Conservation (phyloP, 37 sponge, comb jelly and placozoan genomes). For the Aplysina aerophoba region DNA sequence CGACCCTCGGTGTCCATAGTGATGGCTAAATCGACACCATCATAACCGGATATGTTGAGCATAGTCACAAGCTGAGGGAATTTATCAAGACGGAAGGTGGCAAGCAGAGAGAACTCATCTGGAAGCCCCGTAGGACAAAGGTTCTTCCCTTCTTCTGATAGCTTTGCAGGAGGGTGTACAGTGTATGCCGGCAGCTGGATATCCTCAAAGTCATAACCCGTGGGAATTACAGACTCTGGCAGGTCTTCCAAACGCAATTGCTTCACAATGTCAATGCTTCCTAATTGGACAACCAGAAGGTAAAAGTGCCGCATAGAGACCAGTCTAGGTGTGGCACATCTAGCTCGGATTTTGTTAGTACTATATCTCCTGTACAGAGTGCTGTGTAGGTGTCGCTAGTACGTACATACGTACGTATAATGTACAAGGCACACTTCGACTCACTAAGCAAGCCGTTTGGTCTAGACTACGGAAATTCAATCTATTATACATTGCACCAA, state of each 20-base stretch:
- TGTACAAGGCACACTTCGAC: too few relatives aligned
- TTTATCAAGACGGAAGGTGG: slow-evolving; percentile 16
- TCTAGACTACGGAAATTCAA: too few relatives aligned
- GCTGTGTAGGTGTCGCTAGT: too few relatives aligned
- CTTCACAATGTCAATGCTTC: slow-evolving; percentile 12
- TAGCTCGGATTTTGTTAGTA: too few relatives aligned
- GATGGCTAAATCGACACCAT: slow-evolving; percentile 12
- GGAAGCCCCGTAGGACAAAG: not conserved
- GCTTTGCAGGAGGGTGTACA: not conserved
- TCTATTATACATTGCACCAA: too few relatives aligned
- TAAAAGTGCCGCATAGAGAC: too few relatives aligned
- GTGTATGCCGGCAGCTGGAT: not conserved
- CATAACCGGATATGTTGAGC: not conserved
- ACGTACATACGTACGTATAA: too few relatives aligned
- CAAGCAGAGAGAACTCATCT: slow-evolving; percentile 20
- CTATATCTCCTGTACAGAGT: too few relatives aligned
- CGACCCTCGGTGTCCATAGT: not conserved
- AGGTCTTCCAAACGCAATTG: not conserved
- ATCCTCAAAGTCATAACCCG: not conserved
- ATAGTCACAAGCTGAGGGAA: not conserved
- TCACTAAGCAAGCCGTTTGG: too few relatives aligned
- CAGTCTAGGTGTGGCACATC: too few relatives aligned
- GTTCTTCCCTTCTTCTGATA: too few relatives aligned
- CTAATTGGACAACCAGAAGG: not conserved
- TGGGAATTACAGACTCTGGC: not conserved